These are phyloP conservation scores for Rhamphomyia laevipes DNA, from an alignment of 2,888 invertebrate genomes.

Conservation along the genomic window DNA sequence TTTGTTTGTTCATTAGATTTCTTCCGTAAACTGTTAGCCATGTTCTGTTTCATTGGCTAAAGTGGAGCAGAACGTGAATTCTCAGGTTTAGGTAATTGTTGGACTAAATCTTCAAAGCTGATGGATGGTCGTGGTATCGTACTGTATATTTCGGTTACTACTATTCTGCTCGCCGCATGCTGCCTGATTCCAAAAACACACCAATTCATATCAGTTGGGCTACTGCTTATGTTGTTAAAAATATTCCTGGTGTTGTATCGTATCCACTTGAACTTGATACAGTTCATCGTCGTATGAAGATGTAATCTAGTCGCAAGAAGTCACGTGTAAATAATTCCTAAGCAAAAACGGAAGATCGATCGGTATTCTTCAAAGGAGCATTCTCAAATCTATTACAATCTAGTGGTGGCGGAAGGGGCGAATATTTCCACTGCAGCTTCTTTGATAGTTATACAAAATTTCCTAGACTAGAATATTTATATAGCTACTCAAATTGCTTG, in stretches of 20 bases:
- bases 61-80: slow-evolving; percentile 71
- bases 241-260: slow-evolving; percentile 84
- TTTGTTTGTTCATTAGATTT: slow-evolving; percentile 94
- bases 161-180: slow-evolving; percentile 87
- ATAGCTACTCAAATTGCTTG: no score
- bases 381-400: slow-evolving; percentile 90
- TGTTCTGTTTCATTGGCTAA: slow-evolving; percentile 89
- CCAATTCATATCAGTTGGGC: slow-evolving; percentile 88
- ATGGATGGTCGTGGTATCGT: slow-evolving; percentile 89
- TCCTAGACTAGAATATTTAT: no score
- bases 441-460: no score
- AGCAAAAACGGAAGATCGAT: slow-evolving; percentile 66
- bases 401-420: slow-evolving; percentile 90
- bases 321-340: slow-evolving; percentile 69
- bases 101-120: slow-evolving; percentile 72
- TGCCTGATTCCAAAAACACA: slow-evolving; percentile 88
- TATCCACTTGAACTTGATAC: slow-evolving; percentile 99
- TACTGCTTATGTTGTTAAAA: slow-evolving; percentile 80
- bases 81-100: slow-evolving; percentile 77
- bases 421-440: no score
- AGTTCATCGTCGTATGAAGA: slow-evolving; percentile 95
- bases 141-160: slow-evolving; percentile 94
- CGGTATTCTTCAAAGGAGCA: slow-evolving; percentile 94
- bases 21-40: slow-evolving; percentile 74
- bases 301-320: slow-evolving; percentile 87